Base-by-base conservation (phyloP, 2,888 invertebrate genomes). In the Actias luna region DNA sequence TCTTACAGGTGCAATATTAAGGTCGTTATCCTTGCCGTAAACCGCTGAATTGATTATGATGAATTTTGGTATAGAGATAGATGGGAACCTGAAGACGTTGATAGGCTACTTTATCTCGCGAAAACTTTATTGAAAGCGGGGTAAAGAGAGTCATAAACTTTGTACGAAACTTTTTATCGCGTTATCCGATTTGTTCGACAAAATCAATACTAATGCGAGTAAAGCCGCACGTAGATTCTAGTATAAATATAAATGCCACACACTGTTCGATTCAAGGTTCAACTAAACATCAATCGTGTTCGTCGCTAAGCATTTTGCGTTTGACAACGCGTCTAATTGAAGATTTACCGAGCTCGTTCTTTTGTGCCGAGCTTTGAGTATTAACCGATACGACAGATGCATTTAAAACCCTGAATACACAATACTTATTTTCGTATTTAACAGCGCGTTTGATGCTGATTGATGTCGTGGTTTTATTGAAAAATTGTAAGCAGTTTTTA, bases 371-470 rank as follows among this genome's bases (percentile, higher is more conserved):
- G 5, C 16, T 22, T 5, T 10, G 46, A 25, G 22, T 46, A 22
- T 55, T 27, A 55, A 52, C 10, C 16, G 52, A 4, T 42, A 42
- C 58, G 57, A 61, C 36, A 35, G 52, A 61, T 29, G n/a, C 27
- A 29, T 29, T 55, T 57, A 58, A 61, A 57, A 55, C 55, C 55
- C 52, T 58, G 16, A 58, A 57, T 55, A 29, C 57, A 55, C 25
- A 36, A 29, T 29, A 8, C 36, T 27, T 67, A 66, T 69, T 77
- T 74, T 75, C 68, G 70, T 73, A 73, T 66, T 65, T 74, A 75
- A 69, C 68, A 69, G 69, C 70, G 68, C 67, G 67, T 73, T 71
- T 62, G 57, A 59, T 66, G 63, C 66, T 78, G 77, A 79, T 78
- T 74, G 75, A 79, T 77, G 70, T 64, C 67, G 42, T 62, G 66